Base-by-base conservation (phyloP, 2,797 vertebrate species). In the Syngnathus rostellatus region DNA sequence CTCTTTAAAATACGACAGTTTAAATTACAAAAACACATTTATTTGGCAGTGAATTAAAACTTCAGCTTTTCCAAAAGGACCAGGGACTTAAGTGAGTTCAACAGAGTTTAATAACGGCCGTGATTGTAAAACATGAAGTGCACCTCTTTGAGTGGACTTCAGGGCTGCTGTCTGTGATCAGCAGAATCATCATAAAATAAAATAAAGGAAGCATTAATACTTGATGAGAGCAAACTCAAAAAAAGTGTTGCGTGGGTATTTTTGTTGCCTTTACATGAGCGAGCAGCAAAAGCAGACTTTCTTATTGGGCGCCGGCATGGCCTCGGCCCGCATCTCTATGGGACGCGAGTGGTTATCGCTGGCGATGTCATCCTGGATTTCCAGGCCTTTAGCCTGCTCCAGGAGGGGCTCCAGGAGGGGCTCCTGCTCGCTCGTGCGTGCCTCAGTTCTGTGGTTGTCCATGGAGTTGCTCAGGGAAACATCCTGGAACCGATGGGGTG, bases 281-380 rank as follows among this genome's bases (percentile, higher is more conserved):
- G 88, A 85, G 81, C 91, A 92, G 82, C 91, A 92, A 76, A 85
- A 79, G 71, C 89, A 90, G 75, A 66, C 77, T 83, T 90, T 88
- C 41, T 17, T 25, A 23, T 45, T 62, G 43, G 60, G 59, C 37
- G 1, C 72, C 71, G 89, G 89, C 41, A 84, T 74, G 1, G 70
- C 61, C 17, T 66, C 66, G 0, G 40, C 40, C 2, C 75, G 73
- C 21, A 62, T 79, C 31, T 63, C 75, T 31, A 63, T 76, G 40
- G 25, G 62, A 0, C 57, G 76, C 63, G 41, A 16, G 73, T 70
- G 65, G 46, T 40, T 0, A 71, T 65, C 51, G 23, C 21, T 51
- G 70, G 51, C 73, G 40, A 66, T 67, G 19, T 76, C 41, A 63
- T 68, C 71, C 46, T 37, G 54, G 5, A 59, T 64, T 41, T 54